These are phyloP conservation scores for Piscicola geometra DNA, from an alignment of 2,888 invertebrate genomes.

Conservation along the genomic window DNA sequence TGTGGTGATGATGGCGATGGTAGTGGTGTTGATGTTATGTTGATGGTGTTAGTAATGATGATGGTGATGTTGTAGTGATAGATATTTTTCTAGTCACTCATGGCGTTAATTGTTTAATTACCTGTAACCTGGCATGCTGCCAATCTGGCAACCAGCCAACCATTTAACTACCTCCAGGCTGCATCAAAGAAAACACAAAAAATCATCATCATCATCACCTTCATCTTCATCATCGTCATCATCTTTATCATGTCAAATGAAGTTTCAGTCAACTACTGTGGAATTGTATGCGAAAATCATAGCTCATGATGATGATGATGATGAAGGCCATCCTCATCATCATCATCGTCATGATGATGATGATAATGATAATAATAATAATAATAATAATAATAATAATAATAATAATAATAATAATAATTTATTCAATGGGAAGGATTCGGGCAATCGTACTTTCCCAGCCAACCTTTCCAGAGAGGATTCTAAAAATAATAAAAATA, in stretches of 20 bases:
- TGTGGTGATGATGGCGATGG: too few relatives aligned
- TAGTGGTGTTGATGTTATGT: too few relatives aligned
- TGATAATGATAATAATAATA: background rate
- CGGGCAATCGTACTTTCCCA: background rate
- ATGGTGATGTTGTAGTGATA: too few relatives aligned
- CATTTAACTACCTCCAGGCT: too few relatives aligned
- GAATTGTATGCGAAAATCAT: constrained; percentile 75
- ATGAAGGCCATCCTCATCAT: background rate
- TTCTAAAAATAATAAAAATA: background rate
- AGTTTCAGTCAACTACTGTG: constrained; percentile 42
- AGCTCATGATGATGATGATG: constrained; percentile 67
- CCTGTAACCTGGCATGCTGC: too few relatives aligned
- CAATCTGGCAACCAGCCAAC: too few relatives aligned
- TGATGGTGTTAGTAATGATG: too few relatives aligned
- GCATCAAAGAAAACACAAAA: background rate
- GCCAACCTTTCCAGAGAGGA: background rate
- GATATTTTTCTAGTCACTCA: too few relatives aligned
- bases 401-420: background rate
- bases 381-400: background rate
- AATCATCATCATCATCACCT: background rate
- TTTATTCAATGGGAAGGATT: background rate
- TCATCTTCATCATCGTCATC: background rate
- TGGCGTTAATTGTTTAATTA: too few relatives aligned
- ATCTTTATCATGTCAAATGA: constrained; percentile 26
- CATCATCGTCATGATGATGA: too few relatives aligned